Evolutionary conservation across 2,113 vertebrate genomes (phyloP), one percentile per base, ranked within the genome.

Genomic region (Corythoichthys intestinalis): DNA sequence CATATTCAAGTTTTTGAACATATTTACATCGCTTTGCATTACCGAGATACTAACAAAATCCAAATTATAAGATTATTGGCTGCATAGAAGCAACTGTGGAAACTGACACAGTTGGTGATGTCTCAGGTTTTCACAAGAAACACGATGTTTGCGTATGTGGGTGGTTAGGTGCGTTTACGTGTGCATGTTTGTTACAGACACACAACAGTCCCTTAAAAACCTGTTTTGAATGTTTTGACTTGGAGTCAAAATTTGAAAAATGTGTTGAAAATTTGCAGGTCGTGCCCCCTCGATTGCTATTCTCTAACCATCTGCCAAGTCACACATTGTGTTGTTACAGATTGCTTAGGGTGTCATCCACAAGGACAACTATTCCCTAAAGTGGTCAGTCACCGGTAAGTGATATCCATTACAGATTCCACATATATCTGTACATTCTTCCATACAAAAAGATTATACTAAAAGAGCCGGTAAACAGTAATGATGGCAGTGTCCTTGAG

Each of bases 321-420:
- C 14, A 28, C 52, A 41, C 65, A 17, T 60, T 37, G 50, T 46
- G 7, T 2, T 20, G 59, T 20, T 46, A 41, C 37, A 39, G 47
- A 46, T 2, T 53, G 37, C 69, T n/a, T 14, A 4, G 20, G 20
- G 20, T 28, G 20, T 68, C 69, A 20, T 47, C 17, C 15, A 67
- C 65, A 76, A 83, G 65, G 65, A 71, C 67, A 73, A 65, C 28
- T 41, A 65, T 37, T 78, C 1, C 69, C 67, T 67, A 65, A 65
- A 63, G 64, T 75, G 47, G 64, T 67, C 62, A 0, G 11, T 58
- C 47, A 53, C 20, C 50, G n/a, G 53, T 41, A 17, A 54, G 9
- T 28, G 2, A 28, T 28, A 28, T n/a, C 1, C 6, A 4, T 52
- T 52, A 38, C 34, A 38, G 6, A 59, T 2, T 63, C 8, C 13